Evolutionary conservation across 2,113 vertebrate genomes (phyloP).

Genomic region (Bubo bubo): DNA sequence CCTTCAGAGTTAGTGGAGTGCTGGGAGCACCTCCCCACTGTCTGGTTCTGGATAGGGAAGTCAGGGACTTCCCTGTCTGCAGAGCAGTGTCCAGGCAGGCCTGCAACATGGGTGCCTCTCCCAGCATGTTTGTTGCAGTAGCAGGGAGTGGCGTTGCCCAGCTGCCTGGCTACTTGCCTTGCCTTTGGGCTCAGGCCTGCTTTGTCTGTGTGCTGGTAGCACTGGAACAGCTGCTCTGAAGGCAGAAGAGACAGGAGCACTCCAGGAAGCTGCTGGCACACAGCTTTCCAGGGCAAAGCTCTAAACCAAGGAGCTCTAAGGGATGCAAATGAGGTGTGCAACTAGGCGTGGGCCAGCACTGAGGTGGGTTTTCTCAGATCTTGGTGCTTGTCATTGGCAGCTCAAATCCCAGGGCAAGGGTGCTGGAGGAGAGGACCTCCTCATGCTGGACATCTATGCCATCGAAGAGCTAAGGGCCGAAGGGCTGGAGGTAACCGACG

Average conservation of each 20-base stretch:
- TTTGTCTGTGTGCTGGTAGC: neutral
- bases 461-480: slow-evolving; percentile 92
- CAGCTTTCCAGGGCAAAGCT: neutral
- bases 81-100: neutral
- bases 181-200: neutral
- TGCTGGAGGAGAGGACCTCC: slow-evolving; percentile 86
- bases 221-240: neutral
- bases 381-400: slow-evolving; percentile 62
- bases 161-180: neutral
- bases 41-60: neutral
- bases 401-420: slow-evolving; percentile 95
- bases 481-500: slow-evolving; percentile 83
- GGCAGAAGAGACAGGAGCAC: neutral
- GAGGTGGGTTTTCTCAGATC: neutral
- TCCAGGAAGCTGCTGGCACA: neutral
- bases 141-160: neutral
- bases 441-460: slow-evolving; percentile 98
- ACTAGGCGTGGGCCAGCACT: neutral
- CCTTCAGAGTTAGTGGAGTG: neutral
- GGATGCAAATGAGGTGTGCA: neutral
- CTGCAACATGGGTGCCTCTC: neutral
- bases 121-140: neutral
- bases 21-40: neutral
- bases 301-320: neutral
- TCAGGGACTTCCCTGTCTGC: neutral